Percentiles rank a stretch among this genome's conserved stretches.
Evolutionary conservation across 2,797 vertebrate genomes (phyloP).

Genomic region (Ataeniobius toweri): DNA sequence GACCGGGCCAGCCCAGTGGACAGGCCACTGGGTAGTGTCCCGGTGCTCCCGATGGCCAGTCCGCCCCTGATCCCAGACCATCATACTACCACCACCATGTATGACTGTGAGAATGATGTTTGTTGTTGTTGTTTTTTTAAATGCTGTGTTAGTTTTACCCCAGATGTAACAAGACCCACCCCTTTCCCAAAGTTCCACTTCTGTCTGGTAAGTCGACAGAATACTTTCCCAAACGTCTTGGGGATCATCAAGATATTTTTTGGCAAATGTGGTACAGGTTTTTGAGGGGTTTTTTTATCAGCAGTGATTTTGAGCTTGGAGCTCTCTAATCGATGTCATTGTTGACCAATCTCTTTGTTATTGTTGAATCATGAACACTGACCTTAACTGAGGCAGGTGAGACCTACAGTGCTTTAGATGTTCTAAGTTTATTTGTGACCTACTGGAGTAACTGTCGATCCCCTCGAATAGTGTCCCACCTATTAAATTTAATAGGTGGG

Average conservation of each 20-base stretch:
- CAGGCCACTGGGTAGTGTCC: too few relatives aligned
- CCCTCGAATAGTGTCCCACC: too few relatives aligned
- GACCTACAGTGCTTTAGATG: too few relatives aligned
- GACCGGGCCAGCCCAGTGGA: too few relatives aligned
- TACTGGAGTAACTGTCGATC: too few relatives aligned
- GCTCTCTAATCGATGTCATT: not conserved
- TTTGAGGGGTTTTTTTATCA: not conserved
- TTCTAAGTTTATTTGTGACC: too few relatives aligned
- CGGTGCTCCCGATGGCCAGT: too few relatives aligned
- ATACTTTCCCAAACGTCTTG: not conserved
- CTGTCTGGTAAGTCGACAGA: not conserved
- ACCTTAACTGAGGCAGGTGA: too few relatives aligned
- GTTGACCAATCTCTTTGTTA: not conserved
- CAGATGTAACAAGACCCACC: not conserved
- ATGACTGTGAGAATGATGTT: not conserved
- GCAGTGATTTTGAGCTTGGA: not conserved
- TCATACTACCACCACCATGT: not conserved
- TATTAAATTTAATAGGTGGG: too few relatives aligned
- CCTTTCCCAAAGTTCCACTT: not conserved
- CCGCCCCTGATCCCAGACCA: not conserved
- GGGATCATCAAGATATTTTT: not conserved
- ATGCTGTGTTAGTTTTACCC: not conserved
- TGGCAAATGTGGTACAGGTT: not conserved
- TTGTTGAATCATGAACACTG: too few relatives aligned
- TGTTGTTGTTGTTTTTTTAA: not conserved